phyloP scores from a whole-genome alignment of 53 echinoderm and acorn worm species.

The Henricia sp. region DNA sequence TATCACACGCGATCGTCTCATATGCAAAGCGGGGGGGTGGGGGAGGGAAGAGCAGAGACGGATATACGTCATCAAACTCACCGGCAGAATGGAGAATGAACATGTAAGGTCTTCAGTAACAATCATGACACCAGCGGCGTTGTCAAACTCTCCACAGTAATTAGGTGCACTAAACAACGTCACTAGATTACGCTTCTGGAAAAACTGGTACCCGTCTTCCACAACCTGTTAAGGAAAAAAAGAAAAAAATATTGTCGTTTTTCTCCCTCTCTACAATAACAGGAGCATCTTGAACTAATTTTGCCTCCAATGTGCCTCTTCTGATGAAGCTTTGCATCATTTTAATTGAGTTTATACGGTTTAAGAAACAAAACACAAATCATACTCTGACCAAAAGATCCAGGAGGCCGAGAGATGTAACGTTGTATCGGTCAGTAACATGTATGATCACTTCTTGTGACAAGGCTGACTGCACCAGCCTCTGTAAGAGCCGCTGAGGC shows the following conservation, averaged over 20 bases:
- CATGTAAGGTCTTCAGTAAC: constrained; percentile 95
- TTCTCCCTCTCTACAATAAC: too few species aligned
- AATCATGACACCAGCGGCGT: constrained; percentile 94
- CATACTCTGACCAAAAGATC: neutral
- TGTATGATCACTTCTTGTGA: too few species aligned
- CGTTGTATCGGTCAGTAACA: too few species aligned
- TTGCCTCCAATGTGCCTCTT: neutral
- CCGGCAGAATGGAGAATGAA: constrained; percentile 95
- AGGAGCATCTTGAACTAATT: neutral
- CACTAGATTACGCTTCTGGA: constrained; percentile 97
- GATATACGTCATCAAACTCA: constrained; percentile 21
- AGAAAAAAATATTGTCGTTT: neutral
- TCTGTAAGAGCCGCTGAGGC: too few species aligned
- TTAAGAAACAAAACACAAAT: too few species aligned
- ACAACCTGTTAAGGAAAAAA: constrained; percentile 75
- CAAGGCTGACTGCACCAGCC: too few species aligned
- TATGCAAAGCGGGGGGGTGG: neutral
- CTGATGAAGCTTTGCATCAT: too few species aligned
- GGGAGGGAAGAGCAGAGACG: too few species aligned
- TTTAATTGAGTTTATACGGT: too few species aligned
- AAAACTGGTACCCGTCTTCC: constrained; percentile 99
- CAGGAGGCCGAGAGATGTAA: too few species aligned
- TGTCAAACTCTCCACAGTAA: constrained; percentile 99
- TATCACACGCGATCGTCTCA: too few species aligned
- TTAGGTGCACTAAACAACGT: constrained; percentile 98